A percentile compares a stretch with the other conserved stretches of the same genome.
phyloP scores from a whole-genome alignment of 1,140 invertebrate species.

The Mizuhopecten yessoensis region DNA sequence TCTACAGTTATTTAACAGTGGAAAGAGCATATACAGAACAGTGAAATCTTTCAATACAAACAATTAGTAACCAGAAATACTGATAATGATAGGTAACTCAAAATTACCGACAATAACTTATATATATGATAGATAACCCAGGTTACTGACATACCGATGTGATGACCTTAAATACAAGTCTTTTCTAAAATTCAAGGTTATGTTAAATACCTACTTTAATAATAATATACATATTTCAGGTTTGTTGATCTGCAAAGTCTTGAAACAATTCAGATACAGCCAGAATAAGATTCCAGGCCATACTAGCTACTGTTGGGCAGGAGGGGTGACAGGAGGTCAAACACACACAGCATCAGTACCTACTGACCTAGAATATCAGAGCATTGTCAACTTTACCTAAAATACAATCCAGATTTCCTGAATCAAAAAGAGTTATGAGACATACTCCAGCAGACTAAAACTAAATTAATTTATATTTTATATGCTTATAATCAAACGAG shows the following conservation, averaged over 20 bases:
- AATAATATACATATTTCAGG: no score
- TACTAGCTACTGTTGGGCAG: not conserved
- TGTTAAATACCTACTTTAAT: no score
- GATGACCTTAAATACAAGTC: no score
- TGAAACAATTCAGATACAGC: no score
- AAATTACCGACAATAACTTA: not conserved
- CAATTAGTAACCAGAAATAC: not conserved
- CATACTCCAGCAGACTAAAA: not conserved
- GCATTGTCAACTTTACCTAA: not conserved
- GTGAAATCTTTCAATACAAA: no score
- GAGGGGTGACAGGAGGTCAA: not conserved
- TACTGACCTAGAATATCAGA: not conserved
- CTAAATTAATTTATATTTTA: not conserved
- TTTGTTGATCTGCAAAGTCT: no score
- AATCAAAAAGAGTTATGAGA: not conserved
- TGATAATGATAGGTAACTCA: not conserved
- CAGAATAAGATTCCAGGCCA: no score
- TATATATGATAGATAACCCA: no score
- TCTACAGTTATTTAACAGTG: no score
- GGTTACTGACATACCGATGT: no score
- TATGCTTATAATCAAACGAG: not conserved
- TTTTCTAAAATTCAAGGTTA: no score
- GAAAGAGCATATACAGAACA: no score
- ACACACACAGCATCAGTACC: not conserved
- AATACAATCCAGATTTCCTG: not conserved